Percentiles rank a stretch among this genome's conserved stretches.
phyloP scores from a whole-genome alignment of 2,888 invertebrate genomes.

The Folsomia candida region DNA sequence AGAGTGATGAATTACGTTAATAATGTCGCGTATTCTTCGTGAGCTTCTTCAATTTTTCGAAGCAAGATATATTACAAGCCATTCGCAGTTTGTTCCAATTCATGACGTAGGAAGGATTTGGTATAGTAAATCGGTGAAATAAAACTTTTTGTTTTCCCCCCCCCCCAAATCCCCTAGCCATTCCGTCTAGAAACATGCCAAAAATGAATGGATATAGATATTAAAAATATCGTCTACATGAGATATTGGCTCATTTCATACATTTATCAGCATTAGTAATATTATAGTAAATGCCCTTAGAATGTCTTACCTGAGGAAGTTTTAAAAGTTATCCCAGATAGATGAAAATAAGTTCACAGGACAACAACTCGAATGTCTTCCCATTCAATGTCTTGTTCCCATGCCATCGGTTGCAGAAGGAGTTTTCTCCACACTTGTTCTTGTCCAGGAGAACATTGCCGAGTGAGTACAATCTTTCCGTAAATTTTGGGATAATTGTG shows the following conservation, averaged over 20 bases:
- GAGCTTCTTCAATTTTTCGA: conserved; percentile 99
- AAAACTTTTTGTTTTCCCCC: too few species aligned
- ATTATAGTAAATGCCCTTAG: not conserved
- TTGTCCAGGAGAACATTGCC: conserved; percentile 90
- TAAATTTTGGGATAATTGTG: conserved; percentile 60
- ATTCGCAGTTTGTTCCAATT: conserved; percentile 97
- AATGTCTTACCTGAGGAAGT: conserved; percentile 82
- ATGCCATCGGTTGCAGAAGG: conserved; percentile 92
- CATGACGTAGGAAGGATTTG: conserved; percentile 94
- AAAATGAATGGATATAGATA: conserved; percentile 29
- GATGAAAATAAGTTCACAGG: conserved; percentile 97
- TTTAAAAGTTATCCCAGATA: conserved; percentile 94
- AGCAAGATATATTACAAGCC: conserved; percentile 94
- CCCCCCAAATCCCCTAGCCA: conserved; percentile 99
- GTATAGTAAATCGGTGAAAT: conserved; percentile 98
- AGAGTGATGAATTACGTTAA: conserved; percentile 97
- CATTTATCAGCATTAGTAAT: too few species aligned
- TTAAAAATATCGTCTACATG: too few species aligned
- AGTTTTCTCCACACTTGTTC: conserved; percentile 74
- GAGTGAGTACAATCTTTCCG: conserved; percentile 79
- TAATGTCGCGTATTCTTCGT: conserved; percentile 90
- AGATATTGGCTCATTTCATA: not conserved
- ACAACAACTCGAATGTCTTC: conserved; percentile 90
- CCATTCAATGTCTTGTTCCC: conserved; percentile 81
- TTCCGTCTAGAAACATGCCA: conserved; percentile 82